phyloP scores from a whole-genome alignment of 1,140 invertebrate genomes.

The Sycophaga agraensis region DNA sequence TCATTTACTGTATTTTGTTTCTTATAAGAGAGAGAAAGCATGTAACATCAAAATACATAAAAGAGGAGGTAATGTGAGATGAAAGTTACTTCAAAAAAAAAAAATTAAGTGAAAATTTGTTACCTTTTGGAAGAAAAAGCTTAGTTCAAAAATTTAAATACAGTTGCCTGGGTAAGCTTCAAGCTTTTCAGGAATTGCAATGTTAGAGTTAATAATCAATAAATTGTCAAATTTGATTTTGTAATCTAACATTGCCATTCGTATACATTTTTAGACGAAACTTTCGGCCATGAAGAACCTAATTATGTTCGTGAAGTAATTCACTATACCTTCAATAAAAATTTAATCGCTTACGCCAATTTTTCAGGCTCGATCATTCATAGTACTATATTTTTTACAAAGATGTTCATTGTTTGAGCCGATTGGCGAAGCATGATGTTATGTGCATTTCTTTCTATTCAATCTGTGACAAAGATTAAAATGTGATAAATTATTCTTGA shows the following conservation, averaged over 20 bases:
- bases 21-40: constrained; percentile 49
- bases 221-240: not conserved
- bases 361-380: constrained; percentile 50
- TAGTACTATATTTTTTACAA: constrained; percentile 59
- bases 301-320: constrained; percentile 28
- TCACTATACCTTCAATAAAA: constrained; percentile 18
- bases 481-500: constrained; percentile 59
- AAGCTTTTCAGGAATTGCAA: constrained; percentile 24
- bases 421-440: constrained; percentile 47
- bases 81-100: constrained; percentile 18
- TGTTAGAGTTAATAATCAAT: constrained; percentile 12
- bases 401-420: constrained; percentile 56
- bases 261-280: constrained; percentile 26
- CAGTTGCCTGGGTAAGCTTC: constrained; percentile 7
- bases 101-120: constrained; percentile 31
- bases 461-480: constrained; percentile 57
- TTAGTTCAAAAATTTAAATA: constrained; percentile 18
- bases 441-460: constrained; percentile 50
- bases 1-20: constrained; percentile 53
- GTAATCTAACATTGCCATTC: constrained; percentile 17
- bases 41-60: constrained; percentile 46
- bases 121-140: constrained; percentile 27
- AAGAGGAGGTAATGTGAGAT: constrained; percentile 24
- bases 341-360: constrained; percentile 28
- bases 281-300: constrained; percentile 20